These are phyloP conservation scores for Pseudobourletiella spinata DNA, from an alignment of 1,140 invertebrate genomes.

Conservation along the genomic window DNA sequence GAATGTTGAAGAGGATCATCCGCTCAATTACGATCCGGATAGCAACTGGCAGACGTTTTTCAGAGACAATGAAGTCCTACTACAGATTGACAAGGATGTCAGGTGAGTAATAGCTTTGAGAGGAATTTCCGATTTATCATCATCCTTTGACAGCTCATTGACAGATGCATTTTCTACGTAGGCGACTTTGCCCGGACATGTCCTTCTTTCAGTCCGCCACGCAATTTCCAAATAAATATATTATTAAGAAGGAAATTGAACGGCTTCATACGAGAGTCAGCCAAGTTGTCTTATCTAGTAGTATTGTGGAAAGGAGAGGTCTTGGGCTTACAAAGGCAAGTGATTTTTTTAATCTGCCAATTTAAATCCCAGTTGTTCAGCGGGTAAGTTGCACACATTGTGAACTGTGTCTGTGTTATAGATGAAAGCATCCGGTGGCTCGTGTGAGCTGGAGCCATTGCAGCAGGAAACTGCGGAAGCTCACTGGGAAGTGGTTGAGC, in stretches of 20 bases:
- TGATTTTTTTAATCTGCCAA: background rate
- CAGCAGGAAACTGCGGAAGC: slow-evolving; percentile 50
- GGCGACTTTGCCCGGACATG: slow-evolving; percentile 88
- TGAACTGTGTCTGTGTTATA: no score
- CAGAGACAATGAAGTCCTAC: slow-evolving; percentile 89
- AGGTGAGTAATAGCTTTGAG: slow-evolving; percentile 48
- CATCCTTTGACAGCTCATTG: background rate
- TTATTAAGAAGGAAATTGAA: slow-evolving; percentile 61
- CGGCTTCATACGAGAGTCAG: slow-evolving; percentile 79
- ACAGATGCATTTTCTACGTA: slow-evolving; percentile 40
- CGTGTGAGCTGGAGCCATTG: slow-evolving; percentile 5
- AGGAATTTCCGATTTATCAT: background rate
- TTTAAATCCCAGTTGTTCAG: no score
- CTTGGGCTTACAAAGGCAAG: slow-evolving; percentile 79
- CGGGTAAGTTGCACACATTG: no score
- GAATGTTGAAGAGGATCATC: slow-evolving; percentile 65
- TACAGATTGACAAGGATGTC: slow-evolving; percentile 97
- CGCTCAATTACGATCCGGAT: slow-evolving; percentile 84
- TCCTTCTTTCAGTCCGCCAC: slow-evolving; percentile 24
- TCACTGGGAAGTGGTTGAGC: slow-evolving; percentile 94
- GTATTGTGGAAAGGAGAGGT: slow-evolving; percentile 77
- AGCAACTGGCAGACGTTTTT: slow-evolving; percentile 91
- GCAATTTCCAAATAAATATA: slow-evolving; percentile 21
- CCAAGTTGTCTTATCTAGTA: slow-evolving; percentile 70
- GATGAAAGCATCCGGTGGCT: no score